Percentiles rank a stretch among this genome's conserved stretches.
Conservation (phyloP, 2,113 vertebrate genomes). For the Hemibagrus wyckioides region DNA sequence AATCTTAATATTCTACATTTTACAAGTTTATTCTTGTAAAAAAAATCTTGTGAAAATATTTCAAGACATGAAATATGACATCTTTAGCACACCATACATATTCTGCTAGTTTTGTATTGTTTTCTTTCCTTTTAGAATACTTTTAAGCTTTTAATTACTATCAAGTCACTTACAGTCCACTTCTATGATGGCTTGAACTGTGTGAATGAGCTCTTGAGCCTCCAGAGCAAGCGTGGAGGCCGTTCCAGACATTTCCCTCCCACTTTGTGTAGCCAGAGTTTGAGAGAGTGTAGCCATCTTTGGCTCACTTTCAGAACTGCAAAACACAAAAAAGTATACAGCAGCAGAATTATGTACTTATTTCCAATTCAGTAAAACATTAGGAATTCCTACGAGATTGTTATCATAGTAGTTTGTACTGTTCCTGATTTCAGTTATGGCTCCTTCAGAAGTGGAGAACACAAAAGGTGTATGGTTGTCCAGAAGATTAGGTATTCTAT, state of each 20-base stretch:
- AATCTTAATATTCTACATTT: neutral
- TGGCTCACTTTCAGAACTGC: conserved; percentile 68
- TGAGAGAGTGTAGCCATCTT: conserved; percentile 64
- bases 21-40: neutral
- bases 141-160: neutral
- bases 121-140: neutral
- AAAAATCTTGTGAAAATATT: neutral
- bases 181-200: conserved; percentile 82
- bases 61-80: neutral
- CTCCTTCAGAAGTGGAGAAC: neutral
- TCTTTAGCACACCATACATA: neutral
- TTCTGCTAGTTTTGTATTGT: neutral
- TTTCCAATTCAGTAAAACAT: neutral
- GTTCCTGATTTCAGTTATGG: neutral
- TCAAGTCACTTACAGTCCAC: conserved; percentile 83
- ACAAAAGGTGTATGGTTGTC: neutral
- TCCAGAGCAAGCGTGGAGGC: conserved; percentile 77
- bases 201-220: conserved; percentile 82
- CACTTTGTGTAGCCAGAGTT: conserved; percentile 61
- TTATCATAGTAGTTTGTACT: neutral
- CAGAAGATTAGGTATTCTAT: neutral
- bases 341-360: neutral
- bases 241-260: conserved; percentile 67
- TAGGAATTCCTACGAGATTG: neutral
- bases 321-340: conserved; percentile 33